Percentiles rank a stretch among this genome's conserved stretches.
Conservation (phyloP, 2,113 vertebrate species). For the Bubo scandiacus region DNA sequence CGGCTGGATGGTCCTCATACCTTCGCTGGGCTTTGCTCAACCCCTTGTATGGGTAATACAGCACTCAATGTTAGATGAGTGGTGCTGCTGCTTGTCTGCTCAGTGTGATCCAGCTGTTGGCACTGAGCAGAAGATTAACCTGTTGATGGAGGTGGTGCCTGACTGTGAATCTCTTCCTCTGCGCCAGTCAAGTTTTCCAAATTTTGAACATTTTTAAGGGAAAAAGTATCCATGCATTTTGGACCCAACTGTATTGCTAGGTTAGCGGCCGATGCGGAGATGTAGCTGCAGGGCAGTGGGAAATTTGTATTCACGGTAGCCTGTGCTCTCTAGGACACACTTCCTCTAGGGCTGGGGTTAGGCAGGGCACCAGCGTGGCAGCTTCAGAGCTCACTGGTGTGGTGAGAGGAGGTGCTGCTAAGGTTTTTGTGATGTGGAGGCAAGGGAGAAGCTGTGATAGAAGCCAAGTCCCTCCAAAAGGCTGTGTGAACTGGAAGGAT, state of each 20-base stretch:
- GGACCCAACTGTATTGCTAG: neutral
- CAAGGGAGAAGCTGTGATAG: neutral
- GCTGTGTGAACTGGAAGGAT: neutral
- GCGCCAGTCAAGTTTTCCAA: fast-evolving
- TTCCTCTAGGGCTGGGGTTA: neutral
- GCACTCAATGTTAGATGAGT: fast-evolving
- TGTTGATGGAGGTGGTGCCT: neutral
- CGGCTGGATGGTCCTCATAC: neutral
- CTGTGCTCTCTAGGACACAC: neutral
- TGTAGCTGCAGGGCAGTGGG: neutral
- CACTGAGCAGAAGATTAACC: neutral
- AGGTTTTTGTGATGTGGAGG: neutral
- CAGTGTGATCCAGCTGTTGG: neutral
- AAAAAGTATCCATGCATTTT: neutral
- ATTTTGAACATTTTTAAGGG: neutral
- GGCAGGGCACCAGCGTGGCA: neutral
- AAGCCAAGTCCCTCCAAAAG: neutral
- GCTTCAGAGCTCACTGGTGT: neutral
- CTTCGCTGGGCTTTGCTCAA: neutral
- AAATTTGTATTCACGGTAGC: neutral
- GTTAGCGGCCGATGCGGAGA: neutral
- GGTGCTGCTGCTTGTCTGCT: neutral
- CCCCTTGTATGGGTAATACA: neutral
- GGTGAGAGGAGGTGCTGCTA: neutral
- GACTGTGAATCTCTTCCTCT: neutral